These are phyloP conservation scores for Acrossocheilus wenchowensis DNA, from an alignment of 2,797 vertebrate genomes.

Conservation along the genomic window DNA sequence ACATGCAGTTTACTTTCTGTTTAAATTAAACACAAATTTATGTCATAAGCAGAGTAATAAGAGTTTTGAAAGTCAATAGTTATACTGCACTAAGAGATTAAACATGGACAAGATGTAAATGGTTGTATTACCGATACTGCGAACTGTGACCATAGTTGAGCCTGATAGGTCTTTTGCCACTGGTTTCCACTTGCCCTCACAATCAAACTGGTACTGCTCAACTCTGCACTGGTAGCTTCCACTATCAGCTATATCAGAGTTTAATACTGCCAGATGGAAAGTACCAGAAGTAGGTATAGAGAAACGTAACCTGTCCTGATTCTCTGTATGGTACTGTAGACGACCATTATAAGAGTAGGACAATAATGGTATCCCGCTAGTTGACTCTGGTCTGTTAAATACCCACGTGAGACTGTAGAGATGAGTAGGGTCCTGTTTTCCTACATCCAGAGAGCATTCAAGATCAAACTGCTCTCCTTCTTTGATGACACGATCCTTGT, in stretches of 20 bases:
- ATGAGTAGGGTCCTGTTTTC: neutral
- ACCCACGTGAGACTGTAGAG: constrained; percentile 42
- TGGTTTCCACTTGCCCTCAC: constrained; percentile 41
- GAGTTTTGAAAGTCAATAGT: neutral
- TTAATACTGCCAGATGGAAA: constrained; percentile 52
- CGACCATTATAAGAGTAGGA: constrained; percentile 7
- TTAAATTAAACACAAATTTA: neutral
- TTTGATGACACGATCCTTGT: neutral
- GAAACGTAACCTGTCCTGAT: constrained; percentile 52
- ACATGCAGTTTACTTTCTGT: constrained; percentile 57
- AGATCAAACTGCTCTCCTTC: constrained; percentile 46
- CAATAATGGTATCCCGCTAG: neutral
- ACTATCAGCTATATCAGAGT: constrained; percentile 45
- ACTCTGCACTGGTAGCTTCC: constrained; percentile 58
- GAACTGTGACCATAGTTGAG: constrained; percentile 44
- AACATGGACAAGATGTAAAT: neutral
- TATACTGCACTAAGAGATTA: neutral
- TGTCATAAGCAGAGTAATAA: neutral
- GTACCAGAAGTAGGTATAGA: constrained; percentile 43
- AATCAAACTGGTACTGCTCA: constrained; percentile 48
- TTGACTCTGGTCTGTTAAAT: neutral
- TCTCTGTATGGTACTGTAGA: constrained; percentile 19
- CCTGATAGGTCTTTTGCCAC: neutral
- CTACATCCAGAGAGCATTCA: constrained; percentile 17
- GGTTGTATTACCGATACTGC: constrained; percentile 36